Evolutionary conservation across 2,888 invertebrate species (phyloP).

Genomic region (Hylaea fasciaria): DNA sequence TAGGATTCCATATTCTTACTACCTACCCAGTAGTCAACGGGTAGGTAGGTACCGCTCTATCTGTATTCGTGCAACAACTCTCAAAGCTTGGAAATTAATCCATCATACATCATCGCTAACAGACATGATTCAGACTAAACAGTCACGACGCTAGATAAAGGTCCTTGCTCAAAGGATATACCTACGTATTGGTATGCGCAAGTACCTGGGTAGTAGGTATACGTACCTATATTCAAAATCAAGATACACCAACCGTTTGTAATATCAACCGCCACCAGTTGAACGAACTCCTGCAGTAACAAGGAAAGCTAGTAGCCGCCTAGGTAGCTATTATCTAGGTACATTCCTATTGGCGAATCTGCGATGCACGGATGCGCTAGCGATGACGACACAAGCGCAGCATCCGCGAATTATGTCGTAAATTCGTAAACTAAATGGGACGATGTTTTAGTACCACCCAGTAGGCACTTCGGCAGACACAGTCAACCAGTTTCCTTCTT

Average conservation of each 20-base stretch:
- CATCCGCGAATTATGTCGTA: conserved; percentile 36
- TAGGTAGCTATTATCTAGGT: conserved; percentile 67
- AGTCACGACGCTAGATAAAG: too few relatives aligned
- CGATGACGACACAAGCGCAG: conserved; percentile 36
- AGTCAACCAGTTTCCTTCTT: not conserved
- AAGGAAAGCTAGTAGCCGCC: conserved; percentile 60
- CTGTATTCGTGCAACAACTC: too few relatives aligned
- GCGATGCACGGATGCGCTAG: conserved; percentile 60
- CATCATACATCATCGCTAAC: too few relatives aligned
- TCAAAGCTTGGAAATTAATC: too few relatives aligned
- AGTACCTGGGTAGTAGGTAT: too few relatives aligned
- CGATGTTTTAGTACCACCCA: not conserved
- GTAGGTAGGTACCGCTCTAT: too few relatives aligned
- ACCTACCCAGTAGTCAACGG: too few relatives aligned
- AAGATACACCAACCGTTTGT: not conserved
- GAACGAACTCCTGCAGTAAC: conserved; percentile 65
- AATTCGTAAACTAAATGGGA: conserved; percentile 9
- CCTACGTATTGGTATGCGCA: too few relatives aligned
- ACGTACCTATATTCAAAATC: not conserved
- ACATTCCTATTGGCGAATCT: conserved; percentile 62
- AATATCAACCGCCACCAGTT: conserved; percentile 47
- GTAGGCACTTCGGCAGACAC: too few relatives aligned
- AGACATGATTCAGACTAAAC: too few relatives aligned
- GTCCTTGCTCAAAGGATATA: too few relatives aligned
- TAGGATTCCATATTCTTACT: too few relatives aligned